Evolutionary conservation across 2,888 invertebrate genomes (phyloP).

Genomic region (Candidula unifasciata): DNA sequence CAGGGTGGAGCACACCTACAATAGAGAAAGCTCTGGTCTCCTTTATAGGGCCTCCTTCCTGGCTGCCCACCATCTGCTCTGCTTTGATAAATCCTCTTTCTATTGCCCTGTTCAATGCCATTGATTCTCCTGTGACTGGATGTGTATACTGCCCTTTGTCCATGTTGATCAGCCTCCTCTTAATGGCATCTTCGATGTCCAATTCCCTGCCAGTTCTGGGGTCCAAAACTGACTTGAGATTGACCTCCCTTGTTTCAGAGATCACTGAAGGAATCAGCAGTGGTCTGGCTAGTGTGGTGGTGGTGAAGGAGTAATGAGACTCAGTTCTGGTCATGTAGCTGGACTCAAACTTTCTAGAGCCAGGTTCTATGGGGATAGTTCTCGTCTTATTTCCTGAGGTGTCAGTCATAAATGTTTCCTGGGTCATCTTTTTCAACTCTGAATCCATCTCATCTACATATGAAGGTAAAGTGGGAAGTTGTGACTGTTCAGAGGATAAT

Average conservation of each 20-base stretch:
- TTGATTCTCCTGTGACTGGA: slow-evolving; percentile 87
- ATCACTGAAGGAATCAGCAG: slow-evolving; percentile 66
- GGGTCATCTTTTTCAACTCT: not conserved
- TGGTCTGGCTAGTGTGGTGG: slow-evolving; percentile 69
- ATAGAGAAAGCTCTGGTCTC: slow-evolving; percentile 87
- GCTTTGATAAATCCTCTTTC: slow-evolving; percentile 87
- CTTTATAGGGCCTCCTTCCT: slow-evolving; percentile 79
- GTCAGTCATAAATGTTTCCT: slow-evolving; percentile 51
- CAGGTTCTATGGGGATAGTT: slow-evolving; percentile 53
- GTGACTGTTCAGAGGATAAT: slow-evolving; percentile 68
- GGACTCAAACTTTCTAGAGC: slow-evolving; percentile 60
- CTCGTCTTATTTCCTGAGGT: slow-evolving; percentile 45
- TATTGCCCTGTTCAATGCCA: slow-evolving; percentile 89
- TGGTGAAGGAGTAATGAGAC: slow-evolving; percentile 68
- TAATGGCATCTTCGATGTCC: slow-evolving; percentile 85
- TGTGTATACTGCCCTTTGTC: slow-evolving; percentile 81
- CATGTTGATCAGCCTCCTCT: slow-evolving; percentile 89
- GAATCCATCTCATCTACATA: slow-evolving; percentile 49
- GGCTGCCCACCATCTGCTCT: slow-evolving; percentile 87
- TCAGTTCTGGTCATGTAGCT: slow-evolving; percentile 61
- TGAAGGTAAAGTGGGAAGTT: slow-evolving; percentile 46
- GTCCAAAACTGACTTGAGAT: slow-evolving; percentile 74
- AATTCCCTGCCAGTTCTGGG: slow-evolving; percentile 77
- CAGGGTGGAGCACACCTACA: slow-evolving; percentile 90
- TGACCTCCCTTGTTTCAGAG: slow-evolving; percentile 69